Conservation (phyloP, 2,797 vertebrate genomes). For the Xenopus petersii region DNA sequence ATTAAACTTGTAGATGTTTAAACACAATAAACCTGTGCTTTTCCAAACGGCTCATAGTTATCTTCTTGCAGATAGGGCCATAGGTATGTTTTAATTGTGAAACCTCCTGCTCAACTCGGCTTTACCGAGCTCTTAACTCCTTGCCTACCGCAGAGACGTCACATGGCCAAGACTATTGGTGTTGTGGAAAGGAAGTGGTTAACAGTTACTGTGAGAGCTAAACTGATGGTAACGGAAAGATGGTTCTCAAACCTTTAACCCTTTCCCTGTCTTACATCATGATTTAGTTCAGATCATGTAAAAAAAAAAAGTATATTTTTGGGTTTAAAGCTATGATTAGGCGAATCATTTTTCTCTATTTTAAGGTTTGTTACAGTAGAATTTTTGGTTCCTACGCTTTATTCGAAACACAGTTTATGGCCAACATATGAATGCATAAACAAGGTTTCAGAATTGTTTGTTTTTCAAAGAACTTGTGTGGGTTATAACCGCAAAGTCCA, state of each 20-base stretch:
- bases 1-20: background rate
- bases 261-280: background rate
- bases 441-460: too few relatives aligned
- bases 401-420: too few relatives aligned
- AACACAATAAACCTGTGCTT: constrained; percentile 10
- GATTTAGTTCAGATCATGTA: too few relatives aligned
- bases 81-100: background rate
- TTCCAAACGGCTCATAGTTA: background rate
- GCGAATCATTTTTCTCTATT: too few relatives aligned
- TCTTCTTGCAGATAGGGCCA: background rate
- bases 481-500: too few relatives aligned
- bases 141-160: constrained; percentile 29
- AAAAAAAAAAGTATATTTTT: too few relatives aligned
- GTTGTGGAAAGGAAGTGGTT: constrained; percentile 40
- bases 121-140: constrained; percentile 8
- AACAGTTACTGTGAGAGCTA: constrained; percentile 26
- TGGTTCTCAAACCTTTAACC: constrained; percentile 3
- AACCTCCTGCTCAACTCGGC: background rate
- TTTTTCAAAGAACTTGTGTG: too few relatives aligned
- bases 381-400: too few relatives aligned
- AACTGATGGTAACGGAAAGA: constrained; percentile 28
- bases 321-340: too few relatives aligned
- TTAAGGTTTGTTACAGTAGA: too few relatives aligned
- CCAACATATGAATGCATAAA: too few relatives aligned
- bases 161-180: constrained; percentile 11